A percentile compares a stretch with the other conserved stretches of the same genome.
Conservation (phyloP, 1,140 invertebrate species). For the Lordiphosa stackelbergi region DNA sequence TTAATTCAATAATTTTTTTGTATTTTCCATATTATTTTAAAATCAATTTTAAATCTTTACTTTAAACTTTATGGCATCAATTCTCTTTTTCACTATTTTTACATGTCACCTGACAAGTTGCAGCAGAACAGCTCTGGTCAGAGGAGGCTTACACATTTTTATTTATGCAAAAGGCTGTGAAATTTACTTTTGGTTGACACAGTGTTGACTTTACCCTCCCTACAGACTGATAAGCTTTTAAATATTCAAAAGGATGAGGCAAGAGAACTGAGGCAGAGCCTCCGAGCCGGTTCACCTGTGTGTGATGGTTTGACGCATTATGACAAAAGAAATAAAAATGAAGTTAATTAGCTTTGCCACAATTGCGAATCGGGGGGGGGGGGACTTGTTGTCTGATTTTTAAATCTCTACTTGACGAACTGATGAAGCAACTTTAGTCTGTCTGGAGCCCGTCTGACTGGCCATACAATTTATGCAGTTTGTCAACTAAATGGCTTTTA, state of each 20-base stretch:
- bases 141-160: slow-evolving; percentile 8
- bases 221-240: slow-evolving; percentile 39
- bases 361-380: slow-evolving; percentile 7
- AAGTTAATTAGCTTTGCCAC: slow-evolving; percentile 36
- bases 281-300: slow-evolving; percentile 7
- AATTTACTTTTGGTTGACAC: slow-evolving; percentile 4
- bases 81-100: too few relatives aligned
- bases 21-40: too few relatives aligned
- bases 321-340: slow-evolving; percentile 36
- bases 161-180: slow-evolving; percentile 14
- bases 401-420: not conserved
- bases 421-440: slow-evolving; percentile 1
- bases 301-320: slow-evolving; percentile 42
- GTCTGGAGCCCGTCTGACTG: slow-evolving; percentile 1
- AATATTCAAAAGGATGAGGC: slow-evolving; percentile 44
- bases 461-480: slow-evolving; percentile 12
- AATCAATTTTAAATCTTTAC: too few relatives aligned
- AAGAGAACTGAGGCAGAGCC: not conserved
- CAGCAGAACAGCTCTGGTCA: not conserved
- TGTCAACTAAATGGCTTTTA: slow-evolving; percentile 13
- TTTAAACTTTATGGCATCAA: too few relatives aligned
- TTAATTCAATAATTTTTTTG: too few relatives aligned
- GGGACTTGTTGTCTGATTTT: not conserved
- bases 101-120: too few relatives aligned
- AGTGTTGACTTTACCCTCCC: slow-evolving; percentile 16